Evolutionary conservation across 2,888 invertebrate genomes (phyloP).

Genomic region (Choristoneura rosaceana): DNA sequence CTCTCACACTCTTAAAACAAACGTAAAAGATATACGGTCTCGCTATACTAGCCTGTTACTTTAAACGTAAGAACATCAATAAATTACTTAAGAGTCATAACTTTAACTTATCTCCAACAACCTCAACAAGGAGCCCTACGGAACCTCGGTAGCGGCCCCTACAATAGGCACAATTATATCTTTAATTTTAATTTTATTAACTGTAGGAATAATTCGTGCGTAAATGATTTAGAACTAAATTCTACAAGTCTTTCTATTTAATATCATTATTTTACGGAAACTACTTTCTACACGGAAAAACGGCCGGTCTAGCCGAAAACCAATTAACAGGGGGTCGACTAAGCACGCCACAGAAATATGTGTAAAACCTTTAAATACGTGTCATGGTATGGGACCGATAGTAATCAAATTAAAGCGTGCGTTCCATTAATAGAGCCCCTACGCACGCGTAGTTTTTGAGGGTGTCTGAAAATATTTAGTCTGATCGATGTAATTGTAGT

Average conservation of each 20-base stretch:
- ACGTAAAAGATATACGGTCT: too few relatives aligned
- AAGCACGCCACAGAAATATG: conserved; percentile 33
- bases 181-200: too few relatives aligned
- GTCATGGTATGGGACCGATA: conserved; percentile 39
- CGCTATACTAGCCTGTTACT: too few relatives aligned
- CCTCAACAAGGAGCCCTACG: too few relatives aligned
- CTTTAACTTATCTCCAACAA: too few relatives aligned
- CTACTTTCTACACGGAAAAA: conserved; percentile 9
- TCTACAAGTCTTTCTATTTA: not conserved
- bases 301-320: conserved; percentile 20
- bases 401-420: conserved; percentile 39
- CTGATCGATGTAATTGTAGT: not conserved
- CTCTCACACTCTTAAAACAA: too few relatives aligned
- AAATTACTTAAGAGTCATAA: too few relatives aligned
- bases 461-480: conserved; percentile 15
- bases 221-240: not conserved
- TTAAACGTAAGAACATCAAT: too few relatives aligned
- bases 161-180: too few relatives aligned
- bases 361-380: conserved; percentile 40
- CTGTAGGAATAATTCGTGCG: too few relatives aligned
- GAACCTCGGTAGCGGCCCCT: too few relatives aligned
- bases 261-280: not conserved
- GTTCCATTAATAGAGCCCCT: conserved; percentile 31
- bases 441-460: conserved; percentile 15
- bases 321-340: conserved; percentile 30